A percentile compares a stretch with the other conserved stretches of the same genome.
These are phyloP conservation scores for Agriopis marginaria DNA, from an alignment of 2,888 invertebrate species.

Conservation along the genomic window DNA sequence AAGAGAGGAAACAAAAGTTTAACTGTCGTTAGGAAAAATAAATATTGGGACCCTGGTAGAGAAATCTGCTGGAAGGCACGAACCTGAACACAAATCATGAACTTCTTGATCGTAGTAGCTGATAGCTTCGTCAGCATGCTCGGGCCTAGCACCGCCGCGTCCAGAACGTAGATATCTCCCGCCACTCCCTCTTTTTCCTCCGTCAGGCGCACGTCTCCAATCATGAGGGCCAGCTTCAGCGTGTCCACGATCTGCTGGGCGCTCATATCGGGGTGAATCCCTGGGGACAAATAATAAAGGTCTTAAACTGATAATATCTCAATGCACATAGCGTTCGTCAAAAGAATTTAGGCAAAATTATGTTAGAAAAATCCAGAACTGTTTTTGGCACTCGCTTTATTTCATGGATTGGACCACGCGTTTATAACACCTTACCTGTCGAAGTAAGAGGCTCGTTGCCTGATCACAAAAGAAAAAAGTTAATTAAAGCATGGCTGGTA, in stretches of 20 bases:
- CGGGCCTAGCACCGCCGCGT: conserved; percentile 91
- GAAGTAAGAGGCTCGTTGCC: no score
- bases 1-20: no score
- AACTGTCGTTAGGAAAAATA: no score
- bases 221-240: conserved; percentile 93
- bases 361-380: no score
- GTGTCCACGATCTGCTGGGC: conserved; percentile 90
- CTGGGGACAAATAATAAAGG: conserved; percentile 54
- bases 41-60: background rate
- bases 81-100: conserved; percentile 92
- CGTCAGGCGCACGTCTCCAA: conserved; percentile 92
- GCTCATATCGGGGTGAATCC: conserved; percentile 88
- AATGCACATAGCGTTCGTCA: no score
- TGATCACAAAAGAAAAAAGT: no score
- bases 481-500: no score
- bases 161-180: conserved; percentile 93
- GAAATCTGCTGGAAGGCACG: background rate
- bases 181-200: conserved; percentile 93
- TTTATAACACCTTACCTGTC: no score
- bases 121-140: conserved; percentile 93
- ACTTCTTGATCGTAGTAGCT: conserved; percentile 92
- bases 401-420: no score
- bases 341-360: no score
- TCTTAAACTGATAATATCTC: background rate
- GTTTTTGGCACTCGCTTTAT: no score